Percentiles rank a stretch among this genome's conserved stretches.
Conservation (phyloP, 2,797 vertebrate genomes). For the Limosa lapponica region DNA sequence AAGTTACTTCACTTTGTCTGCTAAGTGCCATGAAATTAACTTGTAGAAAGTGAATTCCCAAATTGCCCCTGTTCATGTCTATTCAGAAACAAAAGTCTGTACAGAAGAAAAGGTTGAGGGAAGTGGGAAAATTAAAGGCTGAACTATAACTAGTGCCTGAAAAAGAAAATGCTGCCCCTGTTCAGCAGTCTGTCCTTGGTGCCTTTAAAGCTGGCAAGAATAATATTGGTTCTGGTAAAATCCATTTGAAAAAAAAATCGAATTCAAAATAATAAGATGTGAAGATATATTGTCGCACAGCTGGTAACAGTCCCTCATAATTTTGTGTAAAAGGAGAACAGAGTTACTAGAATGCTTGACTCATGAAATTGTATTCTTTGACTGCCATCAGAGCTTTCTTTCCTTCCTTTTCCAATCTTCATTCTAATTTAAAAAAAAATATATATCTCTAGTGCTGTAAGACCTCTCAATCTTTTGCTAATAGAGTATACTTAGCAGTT, state of each 20-base stretch:
- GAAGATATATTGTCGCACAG: background rate
- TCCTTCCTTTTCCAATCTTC: background rate
- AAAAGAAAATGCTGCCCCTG: conserved; percentile 39
- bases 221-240: conserved; percentile 55
- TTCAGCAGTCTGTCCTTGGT: conserved; percentile 21
- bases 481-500: background rate
- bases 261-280: conserved; percentile 45
- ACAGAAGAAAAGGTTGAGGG: conserved; percentile 51
- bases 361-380: background rate
- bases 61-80: conserved; percentile 64
- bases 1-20: conserved; percentile 70
- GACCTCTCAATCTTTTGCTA: background rate
- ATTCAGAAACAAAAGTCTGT: conserved; percentile 73
- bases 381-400: background rate
- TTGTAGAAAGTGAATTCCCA: conserved; percentile 60
- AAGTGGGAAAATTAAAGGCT: conserved; percentile 47
- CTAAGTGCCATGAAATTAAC: conserved; percentile 66
- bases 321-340: background rate
- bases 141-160: conserved; percentile 2
- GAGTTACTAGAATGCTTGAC: background rate
- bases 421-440: background rate
- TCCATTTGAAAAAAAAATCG: conserved; percentile 6
- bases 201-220: background rate
- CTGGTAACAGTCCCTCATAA: background rate
- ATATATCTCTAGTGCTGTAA: background rate